These are phyloP conservation scores for Ellobium chinense DNA, from an alignment of 2,888 invertebrate genomes.

Conservation along the genomic window DNA sequence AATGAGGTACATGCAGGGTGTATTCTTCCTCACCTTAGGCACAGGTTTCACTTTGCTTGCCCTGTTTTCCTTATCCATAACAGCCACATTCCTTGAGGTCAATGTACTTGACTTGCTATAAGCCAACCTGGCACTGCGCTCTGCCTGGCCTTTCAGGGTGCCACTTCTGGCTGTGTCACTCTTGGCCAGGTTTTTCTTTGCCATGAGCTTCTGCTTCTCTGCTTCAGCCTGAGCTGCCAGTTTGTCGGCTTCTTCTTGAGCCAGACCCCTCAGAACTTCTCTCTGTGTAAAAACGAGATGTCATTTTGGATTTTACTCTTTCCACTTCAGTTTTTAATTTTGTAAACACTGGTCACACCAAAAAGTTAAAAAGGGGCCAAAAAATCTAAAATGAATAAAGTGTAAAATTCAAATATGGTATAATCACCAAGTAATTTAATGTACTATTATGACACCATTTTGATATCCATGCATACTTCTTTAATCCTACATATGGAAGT, in stretches of 20 bases:
- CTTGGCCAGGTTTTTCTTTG: not conserved
- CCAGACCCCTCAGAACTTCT: conserved; percentile 45
- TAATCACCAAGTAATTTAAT: no score
- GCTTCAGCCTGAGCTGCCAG: conserved; percentile 13
- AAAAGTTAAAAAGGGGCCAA: no score
- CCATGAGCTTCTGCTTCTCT: not conserved
- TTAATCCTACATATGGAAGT: no score
- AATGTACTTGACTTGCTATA: not conserved
- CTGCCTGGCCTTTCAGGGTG: conserved; percentile 26
- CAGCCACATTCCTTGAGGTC: not conserved
- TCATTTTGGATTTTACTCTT: no score
- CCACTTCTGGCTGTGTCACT: not conserved
- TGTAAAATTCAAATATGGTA: no score
- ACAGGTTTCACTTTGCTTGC: conserved; percentile 48
- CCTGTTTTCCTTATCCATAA: conserved; percentile 35
- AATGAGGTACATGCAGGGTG: no score
- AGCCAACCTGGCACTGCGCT: conserved; percentile 52
- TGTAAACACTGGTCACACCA: no score
- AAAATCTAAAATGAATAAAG: no score
- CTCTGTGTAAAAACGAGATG: conserved; percentile 23
- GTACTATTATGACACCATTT: no score
- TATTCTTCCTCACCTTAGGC: conserved; percentile 45
- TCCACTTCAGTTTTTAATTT: no score
- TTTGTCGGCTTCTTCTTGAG: conserved; percentile 39
- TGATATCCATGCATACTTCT: no score